These are phyloP conservation scores for Sarcophaga subvicina DNA, from an alignment of 2,888 invertebrate genomes.

Conservation along the genomic window DNA sequence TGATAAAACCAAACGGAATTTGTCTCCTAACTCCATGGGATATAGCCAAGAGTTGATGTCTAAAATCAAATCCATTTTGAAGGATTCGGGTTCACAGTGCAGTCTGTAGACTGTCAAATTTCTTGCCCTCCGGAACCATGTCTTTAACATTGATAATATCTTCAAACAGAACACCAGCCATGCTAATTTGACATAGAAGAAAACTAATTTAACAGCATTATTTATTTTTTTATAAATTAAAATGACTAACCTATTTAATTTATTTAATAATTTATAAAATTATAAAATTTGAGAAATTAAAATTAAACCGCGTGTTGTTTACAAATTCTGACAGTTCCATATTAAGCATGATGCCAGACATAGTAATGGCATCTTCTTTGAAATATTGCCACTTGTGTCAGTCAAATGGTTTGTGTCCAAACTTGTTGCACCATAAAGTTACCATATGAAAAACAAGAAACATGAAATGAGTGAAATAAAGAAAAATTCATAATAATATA, in stretches of 20 bases:
- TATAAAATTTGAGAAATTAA: conserved; percentile 19
- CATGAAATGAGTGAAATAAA: too few relatives aligned
- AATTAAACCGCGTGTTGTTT: conserved; percentile 54
- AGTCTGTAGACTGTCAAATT: conserved; percentile 98
- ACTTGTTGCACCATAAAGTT: neutral
- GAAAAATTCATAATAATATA: too few relatives aligned
- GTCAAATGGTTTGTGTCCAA: conserved; percentile 1
- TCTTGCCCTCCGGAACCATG: conserved; percentile 99
- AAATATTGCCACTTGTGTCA: conserved; percentile 9
- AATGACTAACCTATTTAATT: conserved; percentile 1
- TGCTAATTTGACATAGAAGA: conserved; percentile 76
- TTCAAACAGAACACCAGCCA: conserved; percentile 97
- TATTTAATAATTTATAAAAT: conserved; percentile 38
- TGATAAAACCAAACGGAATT: conserved; percentile 93
- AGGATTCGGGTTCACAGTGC: conserved; percentile 99
- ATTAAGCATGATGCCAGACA: conserved; percentile 24
- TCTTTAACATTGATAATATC: conserved; percentile 99
- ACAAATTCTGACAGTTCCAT: conserved; percentile 47
- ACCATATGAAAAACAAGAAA: too few relatives aligned
- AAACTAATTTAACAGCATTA: neutral
- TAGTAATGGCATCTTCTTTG: neutral
- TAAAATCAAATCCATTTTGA: conserved; percentile 99
- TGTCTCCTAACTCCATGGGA: conserved; percentile 96
- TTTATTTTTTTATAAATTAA: neutral
- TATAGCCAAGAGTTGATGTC: conserved; percentile 99